Conservation (phyloP, 2,113 vertebrate species). For the Potamarius usumacintae region DNA sequence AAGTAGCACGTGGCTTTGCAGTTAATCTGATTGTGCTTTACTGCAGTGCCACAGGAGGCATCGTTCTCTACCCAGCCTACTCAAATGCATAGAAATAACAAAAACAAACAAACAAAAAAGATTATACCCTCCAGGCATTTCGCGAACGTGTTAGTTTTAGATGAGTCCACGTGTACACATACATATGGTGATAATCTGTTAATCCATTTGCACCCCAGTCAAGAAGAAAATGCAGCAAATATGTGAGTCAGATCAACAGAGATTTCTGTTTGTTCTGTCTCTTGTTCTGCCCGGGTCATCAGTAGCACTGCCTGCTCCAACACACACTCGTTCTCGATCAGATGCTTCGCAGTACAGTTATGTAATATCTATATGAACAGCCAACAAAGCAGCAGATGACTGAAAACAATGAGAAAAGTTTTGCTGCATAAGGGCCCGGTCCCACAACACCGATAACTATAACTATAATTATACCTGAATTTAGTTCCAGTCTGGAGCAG, state of each 20-base stretch:
- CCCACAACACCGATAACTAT: too few relatives aligned
- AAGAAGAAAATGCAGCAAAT: conserved; percentile 55
- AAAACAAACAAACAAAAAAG: neutral
- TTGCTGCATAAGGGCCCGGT: neutral
- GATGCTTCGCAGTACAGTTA: conserved; percentile 10
- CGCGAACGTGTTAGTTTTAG: neutral
- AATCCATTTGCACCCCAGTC: conserved; percentile 60
- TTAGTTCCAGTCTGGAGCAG: too few relatives aligned
- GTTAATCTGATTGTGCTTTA: conserved; percentile 58
- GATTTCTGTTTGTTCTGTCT: conserved; percentile 49
- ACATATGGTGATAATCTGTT: conserved; percentile 58
- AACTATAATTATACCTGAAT: too few relatives aligned
- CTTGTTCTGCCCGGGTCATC: neutral
- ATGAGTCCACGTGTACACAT: neutral
- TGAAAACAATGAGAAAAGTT: conserved; percentile 1
- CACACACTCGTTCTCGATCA: neutral
- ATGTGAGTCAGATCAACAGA: conserved; percentile 48
- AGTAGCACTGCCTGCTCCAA: neutral
- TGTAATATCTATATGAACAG: conserved; percentile 4
- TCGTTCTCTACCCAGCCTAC: neutral
- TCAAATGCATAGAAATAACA: neutral
- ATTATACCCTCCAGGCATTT: neutral
- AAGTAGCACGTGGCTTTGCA: conserved; percentile 38
- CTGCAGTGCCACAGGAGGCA: conserved; percentile 8
- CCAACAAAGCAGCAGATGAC: neutral